Evolutionary conservation across 2,113 vertebrate species (phyloP).

Genomic region (Sialia sialis): DNA sequence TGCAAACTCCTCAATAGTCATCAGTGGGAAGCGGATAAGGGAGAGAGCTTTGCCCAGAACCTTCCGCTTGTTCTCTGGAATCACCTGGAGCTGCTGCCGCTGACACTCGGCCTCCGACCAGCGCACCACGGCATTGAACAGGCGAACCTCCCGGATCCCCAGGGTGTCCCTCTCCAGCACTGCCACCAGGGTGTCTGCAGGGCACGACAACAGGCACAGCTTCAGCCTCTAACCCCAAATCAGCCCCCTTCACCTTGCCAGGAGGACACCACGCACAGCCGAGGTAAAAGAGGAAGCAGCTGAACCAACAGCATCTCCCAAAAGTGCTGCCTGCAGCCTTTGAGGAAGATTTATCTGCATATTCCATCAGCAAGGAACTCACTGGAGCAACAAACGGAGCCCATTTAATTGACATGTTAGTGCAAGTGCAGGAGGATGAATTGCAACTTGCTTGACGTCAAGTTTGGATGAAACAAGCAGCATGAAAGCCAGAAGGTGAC

Average conservation of each 20-base stretch:
- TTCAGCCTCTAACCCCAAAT: background rate
- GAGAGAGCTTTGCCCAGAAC: constrained; percentile 90
- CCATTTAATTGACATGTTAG: background rate
- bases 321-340: background rate
- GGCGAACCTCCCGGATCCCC: constrained; percentile 90
- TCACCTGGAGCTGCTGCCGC: constrained; percentile 90
- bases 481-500: background rate
- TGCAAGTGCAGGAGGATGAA: background rate
- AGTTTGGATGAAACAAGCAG: background rate
- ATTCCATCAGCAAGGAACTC: background rate
- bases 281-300: background rate
- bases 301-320: background rate
- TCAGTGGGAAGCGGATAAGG: constrained; percentile 95
- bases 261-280: rapidly evolving
- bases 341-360: background rate
- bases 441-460: background rate
- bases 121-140: constrained; percentile 90
- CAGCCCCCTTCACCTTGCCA: background rate
- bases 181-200: constrained; percentile 89
- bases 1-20: constrained; percentile 98
- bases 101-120: constrained; percentile 94
- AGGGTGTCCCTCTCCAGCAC: constrained; percentile 94
- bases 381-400: background rate
- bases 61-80: constrained; percentile 91
- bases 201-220: background rate